Evolutionary conservation across 2,797 vertebrate genomes (phyloP).

Genomic region (Philypnodon macrostomus): DNA sequence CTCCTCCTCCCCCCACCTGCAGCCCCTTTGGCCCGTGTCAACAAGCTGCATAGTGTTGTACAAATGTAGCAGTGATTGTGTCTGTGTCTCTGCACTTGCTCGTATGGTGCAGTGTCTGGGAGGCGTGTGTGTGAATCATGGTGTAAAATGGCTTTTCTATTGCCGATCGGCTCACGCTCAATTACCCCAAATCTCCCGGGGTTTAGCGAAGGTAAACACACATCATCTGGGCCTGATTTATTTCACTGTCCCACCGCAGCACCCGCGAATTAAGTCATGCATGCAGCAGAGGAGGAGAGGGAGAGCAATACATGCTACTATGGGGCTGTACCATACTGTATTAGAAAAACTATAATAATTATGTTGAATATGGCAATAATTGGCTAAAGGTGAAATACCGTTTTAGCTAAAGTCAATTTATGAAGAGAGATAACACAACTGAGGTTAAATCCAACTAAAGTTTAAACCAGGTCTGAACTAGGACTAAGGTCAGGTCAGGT

Average conservation of each 20-base stretch:
- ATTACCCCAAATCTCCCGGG: slow-evolving; percentile 76
- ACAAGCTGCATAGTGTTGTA: slow-evolving; percentile 25
- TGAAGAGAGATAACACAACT: background rate
- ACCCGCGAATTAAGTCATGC: slow-evolving; percentile 63
- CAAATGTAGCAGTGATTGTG: slow-evolving; percentile 8
- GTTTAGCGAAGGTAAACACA: slow-evolving; percentile 73
- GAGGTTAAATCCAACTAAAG: background rate
- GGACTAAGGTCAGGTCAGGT: too few relatives aligned
- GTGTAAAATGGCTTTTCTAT: slow-evolving; percentile 73
- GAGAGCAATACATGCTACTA: too few relatives aligned
- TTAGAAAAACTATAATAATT: too few relatives aligned
- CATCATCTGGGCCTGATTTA: slow-evolving; percentile 79
- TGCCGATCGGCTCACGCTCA: slow-evolving; percentile 80
- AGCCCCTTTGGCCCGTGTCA: slow-evolving; percentile 22
- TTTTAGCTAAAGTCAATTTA: too few relatives aligned
- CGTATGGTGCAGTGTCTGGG: slow-evolving; percentile 16
- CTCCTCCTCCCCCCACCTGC: background rate
- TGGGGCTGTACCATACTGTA: too few relatives aligned
- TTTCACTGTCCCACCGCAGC: slow-evolving; percentile 76
- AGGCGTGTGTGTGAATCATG: slow-evolving; percentile 55
- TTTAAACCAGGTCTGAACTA: too few relatives aligned
- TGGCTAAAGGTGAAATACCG: too few relatives aligned
- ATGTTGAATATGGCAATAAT: too few relatives aligned
- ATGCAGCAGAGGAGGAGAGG: background rate
- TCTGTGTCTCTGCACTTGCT: slow-evolving; percentile 28